Percentiles rank a stretch among this genome's conserved stretches.
Conservation (phyloP, 2,797 vertebrate genomes). For the Anguilla marmorata region DNA sequence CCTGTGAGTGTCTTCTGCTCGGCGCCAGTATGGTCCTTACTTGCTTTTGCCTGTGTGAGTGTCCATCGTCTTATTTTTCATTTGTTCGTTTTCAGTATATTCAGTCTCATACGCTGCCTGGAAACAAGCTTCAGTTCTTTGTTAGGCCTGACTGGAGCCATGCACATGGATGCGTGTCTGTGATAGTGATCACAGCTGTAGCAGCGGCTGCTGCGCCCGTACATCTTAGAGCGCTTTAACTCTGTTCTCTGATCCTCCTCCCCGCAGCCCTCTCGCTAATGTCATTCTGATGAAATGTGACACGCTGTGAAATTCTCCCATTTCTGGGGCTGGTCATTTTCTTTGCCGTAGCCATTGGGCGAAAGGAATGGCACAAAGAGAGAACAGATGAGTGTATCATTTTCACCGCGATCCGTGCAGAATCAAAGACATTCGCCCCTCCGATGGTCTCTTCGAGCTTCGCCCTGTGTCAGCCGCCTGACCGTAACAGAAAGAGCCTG, state of each 20-base stretch:
- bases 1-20: too few relatives aligned
- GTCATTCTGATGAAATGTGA: constrained; percentile 61
- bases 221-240: neutral
- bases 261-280: constrained; percentile 57
- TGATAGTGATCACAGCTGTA: neutral
- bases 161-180: neutral
- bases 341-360: constrained; percentile 45
- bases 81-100: neutral
- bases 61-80: neutral
- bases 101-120: neutral
- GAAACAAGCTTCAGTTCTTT: neutral
- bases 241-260: constrained; percentile 43
- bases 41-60: neutral
- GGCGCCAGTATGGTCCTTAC: neutral
- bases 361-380: constrained; percentile 37
- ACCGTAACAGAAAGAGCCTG: neutral
- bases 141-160: neutral
- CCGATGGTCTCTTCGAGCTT: neutral
- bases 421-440: neutral
- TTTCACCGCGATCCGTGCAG: neutral
- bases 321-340: constrained; percentile 63
- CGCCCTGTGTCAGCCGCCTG: neutral
- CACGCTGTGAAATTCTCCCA: constrained; percentile 65
- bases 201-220: neutral
- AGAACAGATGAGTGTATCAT: neutral